Evolutionary conservation across 2,113 vertebrate species (phyloP), one percentile per base, ranked within the genome.

Genomic region (Willisornis vidua): DNA sequence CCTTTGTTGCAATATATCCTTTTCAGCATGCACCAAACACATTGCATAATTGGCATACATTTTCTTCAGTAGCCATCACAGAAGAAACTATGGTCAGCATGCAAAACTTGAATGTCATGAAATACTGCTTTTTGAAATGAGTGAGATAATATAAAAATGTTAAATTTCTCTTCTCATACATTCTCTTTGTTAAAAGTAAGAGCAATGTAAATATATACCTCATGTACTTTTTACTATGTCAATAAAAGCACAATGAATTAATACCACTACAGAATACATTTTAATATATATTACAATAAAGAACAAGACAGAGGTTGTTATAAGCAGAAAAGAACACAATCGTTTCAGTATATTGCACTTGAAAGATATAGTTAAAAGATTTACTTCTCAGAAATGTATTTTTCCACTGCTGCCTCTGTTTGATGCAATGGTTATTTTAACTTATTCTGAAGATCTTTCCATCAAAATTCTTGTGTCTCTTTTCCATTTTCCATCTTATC

Each of bases 11-110:
- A 74, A 74, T 46, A 35, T 48, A 68, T 66, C n/a, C 28, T 74
- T 93, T 96, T 86, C 85, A 82, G 49, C 22, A 25, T 19, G 45
- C 17, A 89, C 54, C 68, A 80, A 95, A 89, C 87, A 95, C 28
- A 75, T 85, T 93, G 88, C 14, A 3, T 80, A 86, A 77, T 59
- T 94, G 73, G 79, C 81, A 93, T 76, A 35, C 7, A 0, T 81
- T 94, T 72, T 10, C 45, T 48, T 83, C 79, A 62, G n/a, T 54
- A 91, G 82, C 33, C n/a, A 87, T 37, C 57, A 70, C n/a, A 96
- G 66, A 2, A 71, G 22, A 71, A 91, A 79, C 15, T 77, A 35
- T 43, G 17, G 66, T 49, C 68, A 37, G 45, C 58, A 85, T 48
- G 17, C 14, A 89, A 46, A 85, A 78, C 81, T 83, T 85, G 18